Base-by-base conservation (phyloP, 2,797 vertebrate genomes). In the Pipistrellus pygmaeus region DNA sequence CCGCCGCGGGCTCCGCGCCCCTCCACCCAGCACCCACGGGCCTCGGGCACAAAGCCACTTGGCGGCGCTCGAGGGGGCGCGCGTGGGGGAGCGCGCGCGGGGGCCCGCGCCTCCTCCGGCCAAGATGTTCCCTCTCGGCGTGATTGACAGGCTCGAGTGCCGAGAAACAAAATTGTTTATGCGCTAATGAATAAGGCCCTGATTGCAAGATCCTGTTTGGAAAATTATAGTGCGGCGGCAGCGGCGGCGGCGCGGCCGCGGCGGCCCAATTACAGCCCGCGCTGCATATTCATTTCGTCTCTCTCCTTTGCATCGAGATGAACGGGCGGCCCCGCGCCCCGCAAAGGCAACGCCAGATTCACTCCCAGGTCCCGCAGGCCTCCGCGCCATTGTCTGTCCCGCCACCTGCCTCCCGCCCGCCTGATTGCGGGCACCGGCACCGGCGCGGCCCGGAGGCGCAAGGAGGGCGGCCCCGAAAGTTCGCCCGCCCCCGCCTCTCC, bases 191-290 rank as follows among this genome's bases (percentile, higher is more conserved):
- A 99, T 99, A 99, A 99, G 99, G 98, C 98, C 98, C 99, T 99
- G 99, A 99, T 99, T 99, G 99, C 99, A 99, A 99, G 99, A 99
- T 99, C 99, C 99, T 99, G 98, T 99, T 99, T 99, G 98, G 99
- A 99, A 99, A 99, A 99, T 99, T 99, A 99, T 98, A 97, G 98
- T 98, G 99, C 99, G 98, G 99, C 99, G 99, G 99, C 99, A 95
- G 95, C 99, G 89, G 44, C 44, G 89, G 95, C 99, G 97, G 99
- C 99, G 96, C 97, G 96, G 97, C 97, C 92, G 99, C 99, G 99
- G 99, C 99, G 97, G 99, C 99, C 99, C 99, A 99, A 99, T 99
- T 99, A 99, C 99, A 99, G 99, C 98, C 98, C 98, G 99, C 98
- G 98, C 99, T 99, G 99, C 99, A 99, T 99, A 99, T 99, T 99